phyloP scores from a whole-genome alignment of 2,888 invertebrate genomes.

The Cheiracanthium punctorium region DNA sequence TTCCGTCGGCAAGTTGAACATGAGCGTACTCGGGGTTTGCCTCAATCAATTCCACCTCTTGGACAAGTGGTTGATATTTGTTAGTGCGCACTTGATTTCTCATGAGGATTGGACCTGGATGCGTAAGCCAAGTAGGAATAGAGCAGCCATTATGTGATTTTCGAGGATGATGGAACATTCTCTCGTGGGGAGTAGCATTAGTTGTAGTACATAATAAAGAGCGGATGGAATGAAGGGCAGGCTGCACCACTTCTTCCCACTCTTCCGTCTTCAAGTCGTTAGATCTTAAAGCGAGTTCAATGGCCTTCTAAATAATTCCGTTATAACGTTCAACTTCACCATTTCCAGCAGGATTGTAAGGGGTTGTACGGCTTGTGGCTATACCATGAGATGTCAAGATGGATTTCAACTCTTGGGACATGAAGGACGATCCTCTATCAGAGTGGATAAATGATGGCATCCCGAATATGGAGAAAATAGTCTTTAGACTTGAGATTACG shows the following conservation, averaged over 20 bases:
- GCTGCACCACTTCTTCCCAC: slow-evolving; percentile 29
- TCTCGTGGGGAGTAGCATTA: too few relatives aligned
- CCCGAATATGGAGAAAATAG: not conserved
- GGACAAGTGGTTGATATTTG: slow-evolving; percentile 20
- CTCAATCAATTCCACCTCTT: slow-evolving; percentile 34
- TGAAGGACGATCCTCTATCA: not conserved
- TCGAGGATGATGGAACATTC: too few relatives aligned
- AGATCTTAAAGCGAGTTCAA: not conserved
- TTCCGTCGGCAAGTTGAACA: too few relatives aligned
- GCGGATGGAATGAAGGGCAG: slow-evolving; percentile 68
- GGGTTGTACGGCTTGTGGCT: slow-evolving; percentile 1
- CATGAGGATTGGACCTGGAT: slow-evolving; percentile 10
- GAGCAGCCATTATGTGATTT: slow-evolving; percentile 44
- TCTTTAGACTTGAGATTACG: not conserved
- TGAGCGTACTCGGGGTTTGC: too few relatives aligned
- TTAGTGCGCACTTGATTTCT: slow-evolving; percentile 8
- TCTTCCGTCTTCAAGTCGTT: not conserved
- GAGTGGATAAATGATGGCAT: not conserved
- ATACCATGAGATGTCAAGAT: not conserved
- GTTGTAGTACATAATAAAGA: slow-evolving; percentile 65
- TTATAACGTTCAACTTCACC: not conserved
- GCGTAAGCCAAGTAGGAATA: slow-evolving; percentile 41
- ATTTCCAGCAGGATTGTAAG: not conserved
- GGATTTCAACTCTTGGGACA: too few relatives aligned
- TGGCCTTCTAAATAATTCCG: not conserved